Conservation (phyloP, 2,888 invertebrate genomes). For the Drymonia ruficornis region DNA sequence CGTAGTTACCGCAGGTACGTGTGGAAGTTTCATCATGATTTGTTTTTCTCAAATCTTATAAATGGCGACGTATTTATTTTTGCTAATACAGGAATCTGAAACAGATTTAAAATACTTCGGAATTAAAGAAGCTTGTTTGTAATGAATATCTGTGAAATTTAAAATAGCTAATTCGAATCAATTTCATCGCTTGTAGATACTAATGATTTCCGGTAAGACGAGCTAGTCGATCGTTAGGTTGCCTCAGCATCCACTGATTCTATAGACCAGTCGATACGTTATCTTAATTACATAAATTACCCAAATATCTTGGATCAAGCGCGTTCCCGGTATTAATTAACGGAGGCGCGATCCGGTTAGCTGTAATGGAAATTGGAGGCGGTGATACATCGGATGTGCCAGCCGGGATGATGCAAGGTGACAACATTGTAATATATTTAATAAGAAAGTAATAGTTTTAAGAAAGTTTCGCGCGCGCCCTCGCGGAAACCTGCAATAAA, state of each 20-base stretch:
- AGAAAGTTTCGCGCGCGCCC: no score
- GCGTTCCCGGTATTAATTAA: constrained; percentile 11
- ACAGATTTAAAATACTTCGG: no score
- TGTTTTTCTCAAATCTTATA: constrained; percentile 19
- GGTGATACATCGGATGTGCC: neutral
- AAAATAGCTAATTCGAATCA: neutral
- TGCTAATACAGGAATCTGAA: no score
- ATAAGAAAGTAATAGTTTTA: no score
- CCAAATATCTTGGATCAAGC: constrained; percentile 34
- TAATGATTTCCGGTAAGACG: neutral
- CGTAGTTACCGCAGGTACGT: constrained; percentile 25
- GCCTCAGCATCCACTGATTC: constrained; percentile 2
- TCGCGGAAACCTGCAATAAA: no score
- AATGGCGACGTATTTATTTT: no score
- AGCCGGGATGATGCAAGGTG: neutral
- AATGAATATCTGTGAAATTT: neutral
- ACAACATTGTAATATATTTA: no score
- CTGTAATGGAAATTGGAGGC: neutral
- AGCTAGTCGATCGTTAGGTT: neutral
- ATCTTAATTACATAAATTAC: constrained; percentile 44
- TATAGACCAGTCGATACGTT: constrained; percentile 17
- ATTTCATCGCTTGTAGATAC: neutral
- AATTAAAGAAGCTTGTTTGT: neutral
- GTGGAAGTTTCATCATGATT: constrained; percentile 31
- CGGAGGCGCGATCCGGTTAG: neutral